phyloP scores from a whole-genome alignment of 2,113 vertebrate species.

The Argyrosomus japonicus region DNA sequence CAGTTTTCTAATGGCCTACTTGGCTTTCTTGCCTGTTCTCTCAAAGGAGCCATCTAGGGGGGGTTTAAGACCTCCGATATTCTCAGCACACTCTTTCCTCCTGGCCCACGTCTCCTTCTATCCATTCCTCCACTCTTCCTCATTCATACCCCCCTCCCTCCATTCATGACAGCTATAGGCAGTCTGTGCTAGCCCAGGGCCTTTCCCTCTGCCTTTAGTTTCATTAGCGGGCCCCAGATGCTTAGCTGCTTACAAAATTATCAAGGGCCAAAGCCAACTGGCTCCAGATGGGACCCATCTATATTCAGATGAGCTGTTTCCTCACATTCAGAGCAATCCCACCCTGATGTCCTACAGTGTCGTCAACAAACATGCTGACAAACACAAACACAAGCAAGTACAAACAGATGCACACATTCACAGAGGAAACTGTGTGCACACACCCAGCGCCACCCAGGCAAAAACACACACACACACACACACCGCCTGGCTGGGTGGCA shows the following conservation, averaged over 20 bases:
- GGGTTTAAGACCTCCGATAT: slow-evolving; percentile 78
- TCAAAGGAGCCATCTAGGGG: slow-evolving; percentile 76
- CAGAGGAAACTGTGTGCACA: slow-evolving; percentile 55
- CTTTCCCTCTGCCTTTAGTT: slow-evolving; percentile 80
- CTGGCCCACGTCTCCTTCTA: slow-evolving; percentile 65
- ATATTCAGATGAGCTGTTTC: slow-evolving; percentile 88
- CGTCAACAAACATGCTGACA: slow-evolving; percentile 81
- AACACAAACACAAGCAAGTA: slow-evolving; percentile 76
- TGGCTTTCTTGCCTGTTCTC: slow-evolving; percentile 78
- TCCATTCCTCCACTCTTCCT: slow-evolving; percentile 69
- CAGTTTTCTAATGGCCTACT: slow-evolving; percentile 83
- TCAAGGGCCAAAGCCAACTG: slow-evolving; percentile 82
- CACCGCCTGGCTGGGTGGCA: slow-evolving; percentile 31
- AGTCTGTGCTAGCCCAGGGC: slow-evolving; percentile 65
- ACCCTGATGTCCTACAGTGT: slow-evolving; percentile 82
- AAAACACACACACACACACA: slow-evolving; percentile 8
- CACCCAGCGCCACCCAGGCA: slow-evolving; percentile 46
- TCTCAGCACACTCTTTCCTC: slow-evolving; percentile 74
- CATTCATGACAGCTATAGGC: slow-evolving; percentile 67
- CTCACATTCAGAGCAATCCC: slow-evolving; percentile 85
- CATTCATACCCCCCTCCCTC: slow-evolving; percentile 47
- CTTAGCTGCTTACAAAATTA: slow-evolving; percentile 85
- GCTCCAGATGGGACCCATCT: slow-evolving; percentile 88
- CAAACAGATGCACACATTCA: slow-evolving; percentile 75
- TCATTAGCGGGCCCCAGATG: slow-evolving; percentile 86